Evolutionary conservation across 2,888 invertebrate species (phyloP).

Genomic region (Dioctria linearis): DNA sequence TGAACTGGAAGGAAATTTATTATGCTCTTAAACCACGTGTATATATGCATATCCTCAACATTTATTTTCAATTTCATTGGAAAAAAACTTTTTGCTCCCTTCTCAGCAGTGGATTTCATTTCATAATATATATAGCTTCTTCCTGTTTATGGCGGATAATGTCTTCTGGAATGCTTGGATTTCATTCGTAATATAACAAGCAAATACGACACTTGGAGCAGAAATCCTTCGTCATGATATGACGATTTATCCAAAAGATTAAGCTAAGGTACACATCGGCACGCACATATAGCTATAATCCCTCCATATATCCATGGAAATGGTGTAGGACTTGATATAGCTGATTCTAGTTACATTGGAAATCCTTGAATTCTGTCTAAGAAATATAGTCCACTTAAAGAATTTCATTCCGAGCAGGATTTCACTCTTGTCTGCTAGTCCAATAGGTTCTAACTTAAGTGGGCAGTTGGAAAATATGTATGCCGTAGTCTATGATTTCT

Average conservation of each 20-base stretch:
- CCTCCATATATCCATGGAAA: not conserved
- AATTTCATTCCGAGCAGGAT: not conserved
- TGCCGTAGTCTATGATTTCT: not conserved
- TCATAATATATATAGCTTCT: not conserved
- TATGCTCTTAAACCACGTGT: not conserved
- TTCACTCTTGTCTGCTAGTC: not conserved
- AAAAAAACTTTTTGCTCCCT: not conserved
- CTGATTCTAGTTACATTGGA: not conserved
- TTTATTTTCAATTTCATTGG: constrained; percentile 1
- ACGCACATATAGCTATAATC: not conserved
- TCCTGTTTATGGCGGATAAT: not conserved
- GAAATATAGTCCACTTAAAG: not conserved
- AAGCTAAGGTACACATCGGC: constrained; percentile 13
- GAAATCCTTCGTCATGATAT: constrained; percentile 40
- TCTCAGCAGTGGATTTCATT: not conserved
- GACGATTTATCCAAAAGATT: constrained; percentile 29
- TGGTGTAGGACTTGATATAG: not conserved
- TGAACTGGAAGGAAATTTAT: not conserved
- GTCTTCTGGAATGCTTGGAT: not conserved
- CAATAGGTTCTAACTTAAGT: not conserved
- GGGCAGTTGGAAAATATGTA: not conserved
- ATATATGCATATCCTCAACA: not conserved
- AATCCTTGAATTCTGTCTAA: not conserved
- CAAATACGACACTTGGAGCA: constrained; percentile 4
- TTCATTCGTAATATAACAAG: constrained; percentile 7